Base-by-base conservation (phyloP, 2,888 invertebrate species). In the Diarsia brunnea region DNA sequence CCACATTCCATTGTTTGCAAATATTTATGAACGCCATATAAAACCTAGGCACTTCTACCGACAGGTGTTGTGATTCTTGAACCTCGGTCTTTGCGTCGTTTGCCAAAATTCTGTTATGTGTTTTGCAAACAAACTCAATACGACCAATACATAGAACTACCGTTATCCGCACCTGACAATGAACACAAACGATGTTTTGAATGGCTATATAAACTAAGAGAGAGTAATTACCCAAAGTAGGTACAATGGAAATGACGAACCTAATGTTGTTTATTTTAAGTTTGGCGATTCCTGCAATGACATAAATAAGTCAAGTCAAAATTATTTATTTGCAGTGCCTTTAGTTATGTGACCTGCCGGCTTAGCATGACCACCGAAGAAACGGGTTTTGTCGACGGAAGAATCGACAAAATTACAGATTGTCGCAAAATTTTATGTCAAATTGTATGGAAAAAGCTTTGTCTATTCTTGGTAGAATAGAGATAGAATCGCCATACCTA, bases 151-250 rank as follows among this genome's bases (percentile, higher is more conserved):
- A 24, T 64, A 55, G 81, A 81, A 51, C 76, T 58, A 21, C 49
- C 55, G 72, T 51, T 49, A 53, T 55, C 43, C 53, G 27, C 72
- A 65, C 67, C 66, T 75, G 71, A 81, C 63, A 71, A 68, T 65
- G 73, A 84, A 61, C 63, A 67, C 69, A 78, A 80, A 72, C 73
- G 82, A 49, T 79, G 78, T 81, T 77, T 63, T 81, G 77, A 82
- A 64, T 60, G 67, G 8, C 53, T 55, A 53, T 67, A 75, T 81
- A 75, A 79, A 79, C 79, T 81, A 66, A 61, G 53, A 49, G 7
- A 27, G 64, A 81, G 43, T 51, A 80, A 31, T 66, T 47, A 73
- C 53, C 27, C 27, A 55, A 63, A 71, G 55, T 27, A 63, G 64
- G 55, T 27, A 51, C 49, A n/a, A 72, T 61, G 51, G 69, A 14